Evolutionary conservation across 2,888 invertebrate genomes (phyloP), one percentile per base, ranked within the genome.

Genomic region (Melangyna quadrimaculata): DNA sequence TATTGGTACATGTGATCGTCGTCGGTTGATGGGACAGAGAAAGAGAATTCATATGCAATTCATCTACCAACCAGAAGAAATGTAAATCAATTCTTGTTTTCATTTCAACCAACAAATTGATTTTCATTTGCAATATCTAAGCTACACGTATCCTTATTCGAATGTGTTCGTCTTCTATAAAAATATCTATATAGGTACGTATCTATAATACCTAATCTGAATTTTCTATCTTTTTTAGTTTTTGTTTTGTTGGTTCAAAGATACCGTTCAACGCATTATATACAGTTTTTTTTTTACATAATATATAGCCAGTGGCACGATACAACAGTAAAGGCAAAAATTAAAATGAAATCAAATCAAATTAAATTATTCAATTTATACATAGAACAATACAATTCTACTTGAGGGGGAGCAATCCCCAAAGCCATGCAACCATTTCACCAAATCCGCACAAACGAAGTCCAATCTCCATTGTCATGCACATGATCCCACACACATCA

Each of bases 101-200:
- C 81, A 22, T 75, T 67, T 40, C 17, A 61, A 48, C 48, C 72
- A 73, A 73, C 63, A 81, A 86, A 86, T 86, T 81, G 86, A 86
- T 86, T 86, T 86, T 78, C 86, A 77, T 86, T 86, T 86, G 43
- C 75, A 86, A 72, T 69, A n/a, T n/a, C n/a, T n/a, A 71, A 84
- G 78, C 61, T 45, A 51, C 55, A 57, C 43, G 19, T 24, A 51
- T 51, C 51, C 67, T 67, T 48, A 14, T 65, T 19, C 14, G 10
- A 65, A 48, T 67, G 24, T 14, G 9, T 32, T 29, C 9, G n/a
- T 48, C 22, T 6, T 32, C 17, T 10, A 27, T 12, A 5, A 22
- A 48, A 32, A 48, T 67, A 67, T 19, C 32, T 22, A 57, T 4
- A n/a, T n/a, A n/a, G n/a, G n/a, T n/a, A n/a, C n/a, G n/a, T n/a